Conservation (phyloP, 2,797 vertebrate species). For the Myotis myotis region DNA sequence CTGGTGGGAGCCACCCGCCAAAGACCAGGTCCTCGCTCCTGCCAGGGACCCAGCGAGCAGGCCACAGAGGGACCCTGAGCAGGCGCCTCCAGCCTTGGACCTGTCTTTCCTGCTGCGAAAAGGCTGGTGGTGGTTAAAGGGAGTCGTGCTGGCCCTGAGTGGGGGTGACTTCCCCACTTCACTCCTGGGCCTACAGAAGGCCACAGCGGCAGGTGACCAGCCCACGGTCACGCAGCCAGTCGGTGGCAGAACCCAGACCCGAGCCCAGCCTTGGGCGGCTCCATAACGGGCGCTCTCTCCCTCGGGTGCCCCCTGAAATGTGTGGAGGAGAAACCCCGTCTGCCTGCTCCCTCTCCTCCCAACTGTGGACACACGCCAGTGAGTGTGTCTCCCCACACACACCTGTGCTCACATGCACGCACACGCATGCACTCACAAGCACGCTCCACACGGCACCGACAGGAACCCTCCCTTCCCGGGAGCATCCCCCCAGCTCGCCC, state of each 20-base stretch:
- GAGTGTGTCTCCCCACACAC: background rate
- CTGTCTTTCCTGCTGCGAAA: background rate
- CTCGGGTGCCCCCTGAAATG: too few species aligned
- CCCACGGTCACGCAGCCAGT: background rate
- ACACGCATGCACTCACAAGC: background rate
- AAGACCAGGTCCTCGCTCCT: background rate
- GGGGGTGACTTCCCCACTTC: background rate
- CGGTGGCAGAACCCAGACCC: background rate
- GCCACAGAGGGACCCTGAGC: background rate
- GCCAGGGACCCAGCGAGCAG: background rate
- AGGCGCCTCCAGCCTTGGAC: background rate
- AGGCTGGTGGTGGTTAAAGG: background rate
- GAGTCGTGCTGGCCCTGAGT: background rate
- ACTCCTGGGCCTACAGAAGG: background rate
- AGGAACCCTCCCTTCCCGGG: too few species aligned
- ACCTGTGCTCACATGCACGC: rapidly evolving
- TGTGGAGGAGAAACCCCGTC: background rate
- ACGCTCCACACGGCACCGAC: background rate
- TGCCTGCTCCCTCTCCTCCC: background rate
- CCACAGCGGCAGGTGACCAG: background rate
- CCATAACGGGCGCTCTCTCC: rapidly evolving
- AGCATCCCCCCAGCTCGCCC: background rate
- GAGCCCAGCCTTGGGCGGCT: background rate
- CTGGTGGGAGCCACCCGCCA: background rate
- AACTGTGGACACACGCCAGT: too few species aligned